Evolutionary conservation across 2,113 vertebrate species (phyloP), one percentile per base, ranked within the genome.

Genomic region (Thymallus thymallus): DNA sequence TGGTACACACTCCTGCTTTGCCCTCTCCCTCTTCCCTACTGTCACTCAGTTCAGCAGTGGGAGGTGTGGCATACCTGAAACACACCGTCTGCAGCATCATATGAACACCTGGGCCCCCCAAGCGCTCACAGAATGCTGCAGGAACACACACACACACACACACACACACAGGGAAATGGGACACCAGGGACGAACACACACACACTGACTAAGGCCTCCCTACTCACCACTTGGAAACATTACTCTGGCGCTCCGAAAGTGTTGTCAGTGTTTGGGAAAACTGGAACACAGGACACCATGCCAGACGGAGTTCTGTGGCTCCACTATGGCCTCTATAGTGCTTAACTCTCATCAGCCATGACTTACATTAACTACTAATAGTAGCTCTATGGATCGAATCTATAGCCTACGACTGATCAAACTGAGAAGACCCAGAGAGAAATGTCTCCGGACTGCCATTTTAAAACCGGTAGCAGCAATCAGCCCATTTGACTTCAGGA

Each of bases 151-250:
- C 23, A 45, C 76, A 82, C 84, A 83, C 79, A 71, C 64, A 67
- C 74, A 82, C 84, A 83, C 78, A 69, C 62, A 66, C 70, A 72
- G 67, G 67, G 86, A 85, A 88, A 88, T 67, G 75, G 71, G 86
- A 91, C 85, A 89, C 84, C 84, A 32, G 63, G 55, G 74, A 63
- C 62, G 14, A 68, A 78, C 64, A 78, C 74, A 86, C 75, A 48
- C 72, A 67, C 63, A 66, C 41, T 66, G 60, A 64, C 20, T 20
- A 12, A n/a, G 6, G 26, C 0, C 35, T 23, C 20, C 22, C 35
- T 10, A 48, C 16, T 16, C 12, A n/a, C 71, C n/a, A 35, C 5
- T 20, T 23, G 4, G 13, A 18, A 18, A 72, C 32, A 45, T 41
- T 24, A 62, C 29, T 72, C 26, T 12, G 32, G 13, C 1, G 30